Percentiles rank a stretch among this genome's conserved stretches.
These are phyloP conservation scores for Hedya salicella DNA, from an alignment of 2,888 invertebrate species.

Conservation along the genomic window DNA sequence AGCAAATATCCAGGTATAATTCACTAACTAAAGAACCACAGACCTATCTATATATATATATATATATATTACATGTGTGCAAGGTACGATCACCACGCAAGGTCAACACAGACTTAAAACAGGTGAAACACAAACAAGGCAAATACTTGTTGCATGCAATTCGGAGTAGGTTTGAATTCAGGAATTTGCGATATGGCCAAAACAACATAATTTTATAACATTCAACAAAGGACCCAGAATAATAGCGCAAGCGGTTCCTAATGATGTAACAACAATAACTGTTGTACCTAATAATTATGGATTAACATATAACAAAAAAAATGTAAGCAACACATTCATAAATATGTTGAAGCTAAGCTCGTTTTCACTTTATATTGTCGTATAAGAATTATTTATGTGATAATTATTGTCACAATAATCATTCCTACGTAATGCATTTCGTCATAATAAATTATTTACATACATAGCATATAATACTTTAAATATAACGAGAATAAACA, in stretches of 20 bases:
- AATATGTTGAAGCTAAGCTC: conserved; percentile 72
- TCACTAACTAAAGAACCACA: too few species aligned
- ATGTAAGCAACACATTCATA: conserved; percentile 44
- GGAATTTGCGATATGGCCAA: too few species aligned
- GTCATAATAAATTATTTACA: conserved; percentile 46
- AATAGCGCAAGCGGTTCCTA: background rate
- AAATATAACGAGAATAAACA: conserved; percentile 18
- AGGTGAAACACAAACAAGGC: too few species aligned
- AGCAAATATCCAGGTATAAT: too few species aligned
- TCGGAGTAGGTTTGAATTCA: too few species aligned
- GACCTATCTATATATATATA: too few species aligned
- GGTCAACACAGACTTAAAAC: too few species aligned
- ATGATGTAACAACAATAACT: background rate
- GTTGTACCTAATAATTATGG: conserved; percentile 25
- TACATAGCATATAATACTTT: conserved; percentile 23
- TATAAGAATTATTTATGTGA: conserved; percentile 71
- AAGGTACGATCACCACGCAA: too few species aligned
- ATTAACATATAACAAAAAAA: conserved; percentile 36
- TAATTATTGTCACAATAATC: conserved; percentile 81
- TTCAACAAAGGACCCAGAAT: too few species aligned
- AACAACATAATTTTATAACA: too few species aligned
- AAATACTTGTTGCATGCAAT: too few species aligned
- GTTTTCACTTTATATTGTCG: conserved; percentile 72
- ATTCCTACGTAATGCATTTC: conserved; percentile 56
- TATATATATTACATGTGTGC: too few species aligned